Base-by-base conservation (phyloP, 2,113 vertebrate genomes). In the Gila orcuttii region DNA sequence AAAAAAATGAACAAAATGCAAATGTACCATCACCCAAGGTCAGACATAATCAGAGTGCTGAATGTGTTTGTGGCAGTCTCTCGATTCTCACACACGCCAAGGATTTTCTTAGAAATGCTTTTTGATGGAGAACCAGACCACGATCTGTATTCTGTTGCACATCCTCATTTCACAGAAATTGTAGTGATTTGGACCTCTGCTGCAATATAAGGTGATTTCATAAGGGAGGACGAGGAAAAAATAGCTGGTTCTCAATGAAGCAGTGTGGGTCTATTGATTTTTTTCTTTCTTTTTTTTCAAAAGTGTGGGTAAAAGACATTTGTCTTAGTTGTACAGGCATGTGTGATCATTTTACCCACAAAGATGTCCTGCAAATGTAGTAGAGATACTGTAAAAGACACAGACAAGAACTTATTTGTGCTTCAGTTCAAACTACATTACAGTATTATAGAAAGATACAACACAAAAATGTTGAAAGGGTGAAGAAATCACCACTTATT, bases 161-260 rank as follows among this genome's bases (percentile, higher is more conserved):
- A 64, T 66, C 75, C 81, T 82, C 59, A 69, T 84, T 86, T 88
- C 66, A 75, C 85, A 79, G 36, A 66, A 83, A 86, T 68, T 52
- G 76, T 59, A 74, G 68, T 13, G 45, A 84, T 83, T 86, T 86
- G 81, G 76, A 83, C 39, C 79, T 83, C 62, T 59, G 83, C 60
- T 55, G 66, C 50, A 45, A 66, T 68, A 86, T 47, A 71, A 86
- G 80, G 57, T 80, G 81, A 86, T 84, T 77, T 85, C 86, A 31
- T 84, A 80, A 69, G 59, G 15, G 69, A 47, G 59, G 50, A 83
- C 36, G 50, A 90, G 78, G 89, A 90, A 87, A 33, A 92, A 92
- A 88, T 88, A 66, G 85, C 68, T 83, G 87, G 33, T 71, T 77
- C 79, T 78, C 17, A 15, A 64, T 45, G 79, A 76, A 86, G 47